Percentiles rank a stretch among this genome's conserved stretches.
phyloP scores from a whole-genome alignment of 2,113 vertebrate genomes.

The Probosciger aterrimus region DNA sequence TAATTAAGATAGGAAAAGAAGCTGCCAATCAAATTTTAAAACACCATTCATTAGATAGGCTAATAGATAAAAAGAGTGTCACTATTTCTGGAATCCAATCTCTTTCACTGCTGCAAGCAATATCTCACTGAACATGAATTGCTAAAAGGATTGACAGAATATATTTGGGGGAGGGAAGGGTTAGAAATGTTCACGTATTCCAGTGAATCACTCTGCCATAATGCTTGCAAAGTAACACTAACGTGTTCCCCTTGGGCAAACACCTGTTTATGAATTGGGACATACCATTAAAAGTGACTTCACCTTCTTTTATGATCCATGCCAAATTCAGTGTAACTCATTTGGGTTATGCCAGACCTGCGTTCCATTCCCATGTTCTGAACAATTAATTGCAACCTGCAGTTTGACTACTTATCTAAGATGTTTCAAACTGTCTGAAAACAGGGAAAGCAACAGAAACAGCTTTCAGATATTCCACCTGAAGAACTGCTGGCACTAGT shows the following conservation, averaged over 20 bases:
- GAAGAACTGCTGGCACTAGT: neutral
- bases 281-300: constrained; percentile 61
- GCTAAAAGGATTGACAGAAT: constrained; percentile 58
- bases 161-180: neutral
- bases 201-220: constrained; percentile 52
- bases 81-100: constrained; percentile 57
- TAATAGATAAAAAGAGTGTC: constrained; percentile 51
- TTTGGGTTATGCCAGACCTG: constrained; percentile 44
- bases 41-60: constrained; percentile 57
- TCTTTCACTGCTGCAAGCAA: constrained; percentile 51
- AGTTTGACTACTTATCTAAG: constrained; percentile 46
- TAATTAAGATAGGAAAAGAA: constrained; percentile 70
- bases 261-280: constrained; percentile 72
- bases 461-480: neutral
- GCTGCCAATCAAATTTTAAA: constrained; percentile 69
- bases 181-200: constrained; percentile 52
- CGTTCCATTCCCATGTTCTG: constrained; percentile 67
- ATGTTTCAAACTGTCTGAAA: constrained; percentile 30
- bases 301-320: constrained; percentile 44
- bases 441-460: neutral
- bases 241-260: constrained; percentile 72
- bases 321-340: constrained; percentile 54
- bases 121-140: constrained; percentile 40
- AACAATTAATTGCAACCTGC: constrained; percentile 63
- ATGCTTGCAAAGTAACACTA: constrained; percentile 51